Evolutionary conservation across 2,888 invertebrate genomes (phyloP), one percentile per base, ranked within the genome.

Genomic region (Tipula vernalis): DNA sequence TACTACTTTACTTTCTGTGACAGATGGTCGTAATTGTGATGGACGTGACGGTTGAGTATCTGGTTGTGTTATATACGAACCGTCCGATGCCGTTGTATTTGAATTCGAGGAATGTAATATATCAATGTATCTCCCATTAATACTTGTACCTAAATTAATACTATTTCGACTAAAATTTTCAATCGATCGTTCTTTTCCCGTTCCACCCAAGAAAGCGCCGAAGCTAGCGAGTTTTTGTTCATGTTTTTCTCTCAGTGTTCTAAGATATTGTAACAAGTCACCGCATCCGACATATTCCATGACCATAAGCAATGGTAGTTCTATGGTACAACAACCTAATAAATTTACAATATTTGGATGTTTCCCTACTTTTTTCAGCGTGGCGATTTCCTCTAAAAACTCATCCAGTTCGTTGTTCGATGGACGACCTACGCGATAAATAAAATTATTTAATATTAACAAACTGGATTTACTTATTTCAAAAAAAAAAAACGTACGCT

Each of bases 221-320:
- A 86, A 86, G 15, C 44, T 83, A n/a, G 86, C 83, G 3, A 86
- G 28, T 5, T 71, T 84, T 18, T 86, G 85, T 18, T 88, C 87
- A 87, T 89, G 88, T 71, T 88, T 88, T 0, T 86, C 57, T 12
- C 89, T 87, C 3, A 89, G 86, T 5, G 71, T 87, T 15, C 88
- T 86, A 10, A 89, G 86, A 87, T 89, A 89, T 85, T 88, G 85
- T 1, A 88, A 85, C 87, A 97, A 92, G 89, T 96, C 96, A 0
- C 97, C 97, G 88, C 95, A 94, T 0, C 96, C 95, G 12, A 96
- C 95, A 89, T 95, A 96, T 90, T 97, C 97, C 91, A 97, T 93
- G 8, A 97, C 92, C 88, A 96, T 95, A 87, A 95, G 94, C 86
- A 94, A 93, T 0, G 97, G 96, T 36, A 94, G 92, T 0, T 93